Percentiles rank a stretch among this genome's conserved stretches.
phyloP scores from a whole-genome alignment of 37 sponge, comb jelly and placozoan species.

The Agelas oroides region DNA sequence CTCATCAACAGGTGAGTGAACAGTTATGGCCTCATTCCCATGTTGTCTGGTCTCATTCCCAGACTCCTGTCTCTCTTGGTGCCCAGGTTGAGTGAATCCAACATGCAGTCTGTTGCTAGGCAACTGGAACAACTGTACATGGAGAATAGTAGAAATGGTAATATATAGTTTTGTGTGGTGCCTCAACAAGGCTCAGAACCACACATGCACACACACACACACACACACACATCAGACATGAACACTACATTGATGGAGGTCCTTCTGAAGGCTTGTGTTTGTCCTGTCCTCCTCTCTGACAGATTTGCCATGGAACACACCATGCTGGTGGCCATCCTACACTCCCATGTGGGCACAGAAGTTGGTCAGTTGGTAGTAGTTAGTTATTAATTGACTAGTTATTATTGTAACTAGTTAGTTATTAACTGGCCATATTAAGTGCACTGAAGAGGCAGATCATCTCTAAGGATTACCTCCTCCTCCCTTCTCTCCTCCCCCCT shows the following conservation, averaged over 20 bases:
- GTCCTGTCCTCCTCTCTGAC: slow-evolving; percentile 50
- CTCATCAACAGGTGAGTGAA: slow-evolving; percentile 82
- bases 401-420: neutral
- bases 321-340: slow-evolving; percentile 84
- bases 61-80: too few relatives aligned
- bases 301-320: slow-evolving; percentile 81
- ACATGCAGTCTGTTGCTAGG: slow-evolving; percentile 53
- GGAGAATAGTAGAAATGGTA: slow-evolving; percentile 85
- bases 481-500: too few relatives aligned
- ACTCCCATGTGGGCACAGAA: slow-evolving; percentile 76
- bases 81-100: slow-evolving; percentile 80
- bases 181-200: neutral
- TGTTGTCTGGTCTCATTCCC: neutral
- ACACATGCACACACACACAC: neutral
- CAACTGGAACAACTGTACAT: slow-evolving; percentile 74
- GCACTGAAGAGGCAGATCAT: too few relatives aligned
- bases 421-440: neutral
- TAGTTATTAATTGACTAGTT: too few relatives aligned
- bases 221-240: slow-evolving; percentile 47
- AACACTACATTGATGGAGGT: slow-evolving; percentile 57
- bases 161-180: neutral
- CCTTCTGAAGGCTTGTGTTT: slow-evolving; percentile 64
- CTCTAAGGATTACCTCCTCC: too few relatives aligned
- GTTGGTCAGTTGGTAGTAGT: slow-evolving; percentile 78
- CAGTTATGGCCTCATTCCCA: too few relatives aligned